phyloP scores from a whole-genome alignment of 1,140 invertebrate species.

The Chlorops oryzae region DNA sequence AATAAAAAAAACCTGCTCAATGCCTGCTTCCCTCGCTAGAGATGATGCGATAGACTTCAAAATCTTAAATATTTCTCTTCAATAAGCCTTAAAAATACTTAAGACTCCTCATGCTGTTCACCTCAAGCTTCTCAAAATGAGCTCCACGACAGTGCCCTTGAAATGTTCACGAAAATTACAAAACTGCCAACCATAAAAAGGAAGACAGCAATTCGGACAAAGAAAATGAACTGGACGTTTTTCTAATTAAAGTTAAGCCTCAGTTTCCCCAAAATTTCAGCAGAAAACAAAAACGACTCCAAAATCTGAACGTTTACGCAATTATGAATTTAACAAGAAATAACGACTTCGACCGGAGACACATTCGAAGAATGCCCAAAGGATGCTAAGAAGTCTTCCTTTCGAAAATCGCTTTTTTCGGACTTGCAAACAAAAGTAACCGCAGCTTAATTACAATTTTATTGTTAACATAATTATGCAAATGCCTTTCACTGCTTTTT shows the following conservation, averaged over 20 bases:
- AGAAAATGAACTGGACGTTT: too few relatives aligned
- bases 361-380: neutral
- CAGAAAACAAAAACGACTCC: conserved; percentile 27
- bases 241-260: conserved; percentile 47
- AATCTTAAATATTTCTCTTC: too few relatives aligned
- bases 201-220: too few relatives aligned
- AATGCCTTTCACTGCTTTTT: conserved; percentile 26
- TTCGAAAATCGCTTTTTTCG: conserved; percentile 2
- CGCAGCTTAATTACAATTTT: conserved; percentile 41
- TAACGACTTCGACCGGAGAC: conserved; percentile 5
- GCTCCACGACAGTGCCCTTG: too few relatives aligned
- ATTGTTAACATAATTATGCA: conserved; percentile 47
- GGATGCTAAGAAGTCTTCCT: conserved; percentile 2
- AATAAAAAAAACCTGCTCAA: too few relatives aligned
- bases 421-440: neutral
- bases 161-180: too few relatives aligned
- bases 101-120: too few relatives aligned
- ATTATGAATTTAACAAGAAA: conserved; percentile 47
- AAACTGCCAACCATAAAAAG: too few relatives aligned
- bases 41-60: too few relatives aligned
- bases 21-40: too few relatives aligned
- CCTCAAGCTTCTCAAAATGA: too few relatives aligned
- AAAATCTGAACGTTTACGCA: conserved; percentile 11
- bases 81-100: too few relatives aligned
- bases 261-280: conserved; percentile 20